Base-by-base conservation (phyloP, 1,140 invertebrate species). In the Ditylenchus dipsaci region DNA sequence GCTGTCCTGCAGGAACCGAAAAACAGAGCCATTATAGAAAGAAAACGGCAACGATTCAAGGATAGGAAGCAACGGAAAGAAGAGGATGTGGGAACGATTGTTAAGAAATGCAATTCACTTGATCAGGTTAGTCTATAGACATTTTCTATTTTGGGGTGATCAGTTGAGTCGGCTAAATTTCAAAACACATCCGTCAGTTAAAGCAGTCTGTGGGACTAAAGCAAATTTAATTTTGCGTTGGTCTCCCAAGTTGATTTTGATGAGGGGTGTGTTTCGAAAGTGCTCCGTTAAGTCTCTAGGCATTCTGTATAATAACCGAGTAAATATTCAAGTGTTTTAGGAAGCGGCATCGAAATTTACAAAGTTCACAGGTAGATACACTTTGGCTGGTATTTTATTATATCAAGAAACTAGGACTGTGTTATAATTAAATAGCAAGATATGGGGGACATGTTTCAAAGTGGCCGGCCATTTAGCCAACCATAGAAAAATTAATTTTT, bases 91-190 rank as follows among this genome's bases (percentile, higher is more conserved):
- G 72, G 47, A 3, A 27, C 60, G 30, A 49, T 74, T 29, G 38
- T 38, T 43, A 57, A 23, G 27, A 67, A 27, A 19, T 74, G 56
- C 47, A 42, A 57, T 15, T 21, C 8, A 9, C 47, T 69, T n/a
- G 66, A 74, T 59, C 30, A 72, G 13, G 71, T 73, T 21, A 64
- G 69, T 72, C 23, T 53, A 7, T 19, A 7, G n/a, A 13, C 8
- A 19, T 53, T 53, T 7, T 8, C 15, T 21, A 45, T 13, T n/a
- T 45, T 45, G n/a, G n/a, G n/a, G n/a, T 45, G n/a, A 45, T 13
- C 43, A 45, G n/a, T 45, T 13, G 11, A 45, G n/a, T 13, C 11
- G n/a, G 43, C n/a, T 45, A 13, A 11, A 13, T 45, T 45, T 45
- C 43, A 11, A n/a, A 45, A 45, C 11, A 45, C 11, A 13, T 45